Evolutionary conservation across 1,140 invertebrate species (phyloP), one percentile per base, ranked within the genome.

Genomic region (Atta cephalotes): DNA sequence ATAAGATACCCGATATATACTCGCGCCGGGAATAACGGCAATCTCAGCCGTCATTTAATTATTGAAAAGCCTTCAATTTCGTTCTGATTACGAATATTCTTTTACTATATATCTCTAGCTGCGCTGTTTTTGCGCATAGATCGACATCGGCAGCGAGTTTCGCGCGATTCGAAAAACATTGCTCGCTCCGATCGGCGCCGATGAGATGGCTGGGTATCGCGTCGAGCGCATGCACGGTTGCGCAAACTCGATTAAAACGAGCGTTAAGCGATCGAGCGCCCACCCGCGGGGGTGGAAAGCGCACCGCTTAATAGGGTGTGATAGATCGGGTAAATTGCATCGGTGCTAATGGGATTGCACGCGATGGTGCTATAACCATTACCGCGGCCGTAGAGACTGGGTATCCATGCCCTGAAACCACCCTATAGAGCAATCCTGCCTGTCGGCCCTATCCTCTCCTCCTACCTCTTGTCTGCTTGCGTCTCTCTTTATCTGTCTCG

Each of bases 301-400:
- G 93, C 92, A 93, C 93, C 94, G 93, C 93, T 94, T 95, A 95
- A 95, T 95, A 95, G 95, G 95, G 94, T 95, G 95, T 95, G 94
- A 95, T 95, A 95, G 95, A 95, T 95, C 94, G 95, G 94, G 93
- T 94, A 95, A 95, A 95, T 95, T 95, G 94, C 95, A 94, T 95
- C 94, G 93, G 94, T 94, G 95, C 94, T 95, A 95, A 95, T 95
- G 94, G 94, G 94, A 95, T 95, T 95, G 94, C 95, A 94, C 94
- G 94, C 94, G 94, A 95, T 94, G 94, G 94, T 93, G 93, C 94
- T 94, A 95, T 95, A 95, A 95, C 94, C 94, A 95, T 95, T 95
- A 95, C 91, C 93, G 91, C 90, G 90, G 90, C 92, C 91, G 90
- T 92, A 93, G 92, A 92, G 90, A 92, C 90, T 87, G 87, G 78